Evolutionary conservation across 2,888 invertebrate species (phyloP), one percentile per base, ranked within the genome.

Genomic region (Plebejus melissa): DNA sequence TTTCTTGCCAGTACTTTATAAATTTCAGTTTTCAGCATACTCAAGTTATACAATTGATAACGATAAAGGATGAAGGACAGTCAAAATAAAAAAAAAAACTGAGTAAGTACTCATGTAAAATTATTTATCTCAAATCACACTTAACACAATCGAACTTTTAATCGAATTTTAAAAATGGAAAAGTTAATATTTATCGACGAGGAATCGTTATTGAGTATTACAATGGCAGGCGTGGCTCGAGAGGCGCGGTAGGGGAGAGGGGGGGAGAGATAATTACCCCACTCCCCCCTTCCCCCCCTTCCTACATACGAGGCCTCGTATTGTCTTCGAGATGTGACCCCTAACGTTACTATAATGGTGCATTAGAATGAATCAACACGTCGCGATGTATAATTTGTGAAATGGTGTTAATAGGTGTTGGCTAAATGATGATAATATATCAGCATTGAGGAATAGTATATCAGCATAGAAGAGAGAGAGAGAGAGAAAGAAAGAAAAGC

Each of bases 171-270:
- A 46, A 71, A 71, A 71, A 71, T 71, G 71, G 41, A 71, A 71
- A 71, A 71, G 41, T 71, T 71, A 41, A 71, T 71, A 71, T 71
- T 71, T 72, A 72, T 54, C 72, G 46, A 71, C 71, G 72, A 28
- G 16, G 72, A 50, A 72, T 71, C 71, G 46, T 72, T 72, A 72
- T 72, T 54, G 72, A 72, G 72, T 72, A 28, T 79, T 78, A 93
- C 91, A 93, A 93, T 93, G 87, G 91, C 86, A 82, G 93, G 93
- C 91, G 93, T 91, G 92, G 89, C 86, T 83, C 83, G 82, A 85
- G 81, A 89, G 90, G 87, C 86, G 87, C 85, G 88, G 88, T 54
- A 16, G 90, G 87, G 86, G 87, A 87, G 86, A 87, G 85, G 88
- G 87, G 87, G 90, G 87, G 86, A 87, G 86, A 88, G 88, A 90